These are phyloP conservation scores for Gallinago undulata DNA, from an alignment of 2,113 vertebrate species.

Conservation along the genomic window DNA sequence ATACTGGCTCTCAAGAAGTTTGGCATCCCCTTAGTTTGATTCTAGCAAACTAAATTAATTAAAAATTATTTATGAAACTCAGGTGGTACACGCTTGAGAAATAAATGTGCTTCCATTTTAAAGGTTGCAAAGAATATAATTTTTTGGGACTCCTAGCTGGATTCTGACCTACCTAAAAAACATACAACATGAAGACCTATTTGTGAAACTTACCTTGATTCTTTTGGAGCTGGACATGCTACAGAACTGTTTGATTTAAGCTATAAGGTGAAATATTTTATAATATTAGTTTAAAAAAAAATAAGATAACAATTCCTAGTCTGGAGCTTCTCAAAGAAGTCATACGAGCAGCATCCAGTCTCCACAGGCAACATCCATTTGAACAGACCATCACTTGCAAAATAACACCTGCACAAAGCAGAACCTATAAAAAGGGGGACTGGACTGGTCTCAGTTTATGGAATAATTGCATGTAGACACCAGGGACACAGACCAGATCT, in stretches of 20 bases:
- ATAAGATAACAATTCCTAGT: background rate
- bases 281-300: no score
- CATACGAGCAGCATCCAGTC: background rate
- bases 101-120: background rate
- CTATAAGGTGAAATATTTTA: background rate
- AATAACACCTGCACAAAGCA: background rate
- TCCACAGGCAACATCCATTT: background rate
- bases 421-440: background rate
- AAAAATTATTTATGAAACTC: background rate
- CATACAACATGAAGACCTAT: background rate
- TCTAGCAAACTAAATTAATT: background rate
- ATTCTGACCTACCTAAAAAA: background rate
- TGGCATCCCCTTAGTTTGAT: background rate
- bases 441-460: background rate
- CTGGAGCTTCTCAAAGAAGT: background rate
- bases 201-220: background rate
- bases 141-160: background rate
- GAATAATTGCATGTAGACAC: background rate
- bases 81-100: background rate
- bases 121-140: background rate
- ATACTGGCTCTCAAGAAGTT: background rate
- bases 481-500: rapidly evolving
- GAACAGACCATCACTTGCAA: background rate
- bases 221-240: background rate
- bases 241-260: background rate